Conservation (phyloP, 2,888 invertebrate genomes). For the Andrena bicolor region DNA sequence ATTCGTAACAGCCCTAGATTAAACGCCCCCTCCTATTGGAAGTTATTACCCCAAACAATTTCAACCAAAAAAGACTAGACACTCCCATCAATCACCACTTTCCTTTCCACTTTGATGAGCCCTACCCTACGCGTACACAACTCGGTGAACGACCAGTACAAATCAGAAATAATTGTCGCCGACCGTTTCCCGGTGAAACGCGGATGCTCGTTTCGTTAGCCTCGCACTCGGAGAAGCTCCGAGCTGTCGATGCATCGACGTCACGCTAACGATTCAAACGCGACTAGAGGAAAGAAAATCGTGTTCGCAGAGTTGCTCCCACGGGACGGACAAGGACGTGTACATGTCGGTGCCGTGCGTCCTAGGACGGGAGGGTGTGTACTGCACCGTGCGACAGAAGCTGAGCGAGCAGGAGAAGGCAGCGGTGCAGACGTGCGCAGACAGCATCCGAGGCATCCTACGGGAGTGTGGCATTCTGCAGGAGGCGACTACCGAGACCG, state of each 20-base stretch:
- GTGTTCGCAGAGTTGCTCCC: constrained; percentile 78
- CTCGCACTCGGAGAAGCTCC: not conserved
- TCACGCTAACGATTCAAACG: constrained; percentile 35
- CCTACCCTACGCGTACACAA: too few relatives aligned
- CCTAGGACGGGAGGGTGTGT: constrained; percentile 85
- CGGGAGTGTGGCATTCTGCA: constrained; percentile 80
- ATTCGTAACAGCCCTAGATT: too few relatives aligned
- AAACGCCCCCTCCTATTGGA: too few relatives aligned
- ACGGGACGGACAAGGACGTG: constrained; percentile 87
- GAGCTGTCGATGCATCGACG: constrained; percentile 15
- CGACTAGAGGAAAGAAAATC: constrained; percentile 8
- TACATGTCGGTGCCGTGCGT: constrained; percentile 87
- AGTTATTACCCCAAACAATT: too few relatives aligned
- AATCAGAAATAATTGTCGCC: too few relatives aligned
- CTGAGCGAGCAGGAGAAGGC: constrained; percentile 82
- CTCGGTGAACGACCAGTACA: too few relatives aligned
- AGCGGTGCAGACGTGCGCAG: constrained; percentile 78
- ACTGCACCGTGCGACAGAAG: constrained; percentile 85
- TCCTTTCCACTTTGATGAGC: too few relatives aligned
- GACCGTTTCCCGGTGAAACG: not conserved
- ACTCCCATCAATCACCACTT: too few relatives aligned
- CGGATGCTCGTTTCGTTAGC: constrained; percentile 10
- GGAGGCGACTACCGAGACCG: constrained; percentile 61
- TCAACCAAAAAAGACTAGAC: too few relatives aligned
- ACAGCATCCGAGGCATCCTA: constrained; percentile 77